phyloP scores from a whole-genome alignment of 2,797 vertebrate genomes.

The Leptatherina wallacei region DNA sequence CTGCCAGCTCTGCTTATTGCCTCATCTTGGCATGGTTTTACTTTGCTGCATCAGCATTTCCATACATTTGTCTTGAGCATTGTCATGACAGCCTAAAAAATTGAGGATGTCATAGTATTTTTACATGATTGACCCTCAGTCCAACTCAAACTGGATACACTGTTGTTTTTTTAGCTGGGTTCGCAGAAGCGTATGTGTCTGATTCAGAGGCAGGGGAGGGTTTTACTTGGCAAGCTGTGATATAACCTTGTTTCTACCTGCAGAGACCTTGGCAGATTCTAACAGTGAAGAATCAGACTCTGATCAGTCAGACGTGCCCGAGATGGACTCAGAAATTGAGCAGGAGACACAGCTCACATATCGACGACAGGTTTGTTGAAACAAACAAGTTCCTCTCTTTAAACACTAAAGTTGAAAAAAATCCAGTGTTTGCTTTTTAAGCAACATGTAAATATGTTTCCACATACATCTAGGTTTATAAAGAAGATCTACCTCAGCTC shows the following conservation, averaged over 20 bases:
- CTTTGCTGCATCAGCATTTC: slow-evolving; percentile 78
- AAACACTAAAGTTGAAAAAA: slow-evolving; percentile 2
- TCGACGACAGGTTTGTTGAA: slow-evolving; percentile 88
- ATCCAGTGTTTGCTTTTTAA: neutral
- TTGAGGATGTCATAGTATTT: slow-evolving; percentile 54
- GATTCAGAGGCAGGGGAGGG: slow-evolving; percentile 24
- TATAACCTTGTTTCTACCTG: slow-evolving; percentile 52
- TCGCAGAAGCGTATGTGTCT: slow-evolving; percentile 25
- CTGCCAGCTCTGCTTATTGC: slow-evolving; percentile 72
- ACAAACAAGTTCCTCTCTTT: neutral
- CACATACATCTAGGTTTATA: slow-evolving; percentile 90
- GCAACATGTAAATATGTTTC: slow-evolving; percentile 1
- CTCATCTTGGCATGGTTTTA: slow-evolving; percentile 57
- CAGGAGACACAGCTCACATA: slow-evolving; percentile 98
- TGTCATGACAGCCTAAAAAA: slow-evolving; percentile 64
- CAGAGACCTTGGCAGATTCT: slow-evolving; percentile 94
- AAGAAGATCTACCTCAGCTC: slow-evolving; percentile 99
- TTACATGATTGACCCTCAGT: slow-evolving; percentile 51
- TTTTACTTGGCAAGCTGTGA: slow-evolving; percentile 26
- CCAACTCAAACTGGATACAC: slow-evolving; percentile 25
- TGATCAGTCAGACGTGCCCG: slow-evolving; percentile 97
- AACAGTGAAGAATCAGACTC: slow-evolving; percentile 98
- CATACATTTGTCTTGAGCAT: slow-evolving; percentile 61
- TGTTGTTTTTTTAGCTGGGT: slow-evolving; percentile 29
- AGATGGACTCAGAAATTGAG: slow-evolving; percentile 99